Base-by-base conservation (phyloP, 2,888 invertebrate genomes). In the Lissonota sp. region DNA sequence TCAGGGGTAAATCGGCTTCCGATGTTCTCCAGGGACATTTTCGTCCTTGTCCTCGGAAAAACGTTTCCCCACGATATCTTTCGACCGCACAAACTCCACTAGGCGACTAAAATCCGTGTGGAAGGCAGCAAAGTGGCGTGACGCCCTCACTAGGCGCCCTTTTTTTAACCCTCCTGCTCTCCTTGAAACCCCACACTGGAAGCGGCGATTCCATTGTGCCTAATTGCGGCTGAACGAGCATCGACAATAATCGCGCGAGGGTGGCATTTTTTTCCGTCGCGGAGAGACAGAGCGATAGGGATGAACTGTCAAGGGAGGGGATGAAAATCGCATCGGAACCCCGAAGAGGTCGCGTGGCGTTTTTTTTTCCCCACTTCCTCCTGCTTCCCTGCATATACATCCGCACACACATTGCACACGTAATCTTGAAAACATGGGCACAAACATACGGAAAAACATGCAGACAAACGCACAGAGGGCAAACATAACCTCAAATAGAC, bases 181-280 rank as follows among this genome's bases (percentile, higher is more conserved):
- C 42, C 53, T 51, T 40, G 57, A 42, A 14, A 44, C 40, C 14
- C 40, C 64, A 66, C 76, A 63, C 37, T 78, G 73, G 57, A 8
- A 79, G 75, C 69, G 74, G 75, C 69, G 74, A 82, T 82, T 83
- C 81, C 81, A 84, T 84, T 84, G 84, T 86, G 84, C 83, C 86
- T 89, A 89, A 89, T 88, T 89, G 88, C 87, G 86, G 86, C 85
- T 84, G 86, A 87, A 85, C 86, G 86, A 88, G 83, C 87, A 88
- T 86, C 84, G 85, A 87, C 87, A 86, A 87, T 85, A 86, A 87
- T 85, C 84, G 85, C 77, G 53, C 60, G 51, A 51, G 53, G 40
- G 60, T 26, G n/a, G 53, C 40, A 14, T 7, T 10, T 12, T n/a
- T 42, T 14, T 60, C 37, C 12, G 7, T 5, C 5, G 14, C 10